Evolutionary conservation across 2,797 vertebrate genomes (phyloP).

Genomic region (Sebastes cheni): DNA sequence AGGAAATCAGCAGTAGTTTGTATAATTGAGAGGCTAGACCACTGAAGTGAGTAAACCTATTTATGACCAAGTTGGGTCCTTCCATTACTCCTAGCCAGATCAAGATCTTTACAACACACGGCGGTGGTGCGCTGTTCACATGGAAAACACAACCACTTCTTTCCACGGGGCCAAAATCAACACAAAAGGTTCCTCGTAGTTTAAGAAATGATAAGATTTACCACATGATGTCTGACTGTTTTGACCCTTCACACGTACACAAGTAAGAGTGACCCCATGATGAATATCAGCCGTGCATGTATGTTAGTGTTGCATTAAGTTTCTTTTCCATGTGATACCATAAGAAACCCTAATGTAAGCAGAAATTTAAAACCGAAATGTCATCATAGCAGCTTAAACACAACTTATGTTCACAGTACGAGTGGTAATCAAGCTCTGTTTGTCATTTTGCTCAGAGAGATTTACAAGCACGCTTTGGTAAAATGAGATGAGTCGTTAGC

Average conservation of each 20-base stretch:
- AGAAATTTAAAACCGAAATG: not conserved
- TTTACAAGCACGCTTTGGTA: conserved; percentile 48
- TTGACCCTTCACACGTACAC: not conserved
- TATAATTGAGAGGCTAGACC: too few species aligned
- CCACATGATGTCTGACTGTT: not conserved
- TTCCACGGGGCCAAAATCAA: not conserved
- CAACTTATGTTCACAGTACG: not conserved
- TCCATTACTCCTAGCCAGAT: too few species aligned
- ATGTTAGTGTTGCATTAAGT: not conserved
- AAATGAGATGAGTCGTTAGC: conserved; percentile 51
- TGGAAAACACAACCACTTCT: not conserved
- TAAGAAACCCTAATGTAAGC: not conserved
- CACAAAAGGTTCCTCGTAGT: not conserved
- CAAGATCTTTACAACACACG: too few species aligned
- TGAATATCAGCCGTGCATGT: not conserved
- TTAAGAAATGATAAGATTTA: not conserved
- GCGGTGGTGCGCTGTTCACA: rapidly evolving
- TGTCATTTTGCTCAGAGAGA: conserved; percentile 37
- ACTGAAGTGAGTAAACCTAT: too few species aligned
- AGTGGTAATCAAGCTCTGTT: conserved; percentile 7
- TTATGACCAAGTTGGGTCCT: too few species aligned
- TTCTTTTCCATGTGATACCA: not conserved
- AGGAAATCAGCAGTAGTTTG: too few species aligned
- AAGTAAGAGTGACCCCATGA: not conserved
- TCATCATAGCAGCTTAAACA: not conserved